These are phyloP conservation scores for Tupaia tana DNA, from an alignment of 2,113 vertebrate species.

Conservation along the genomic window DNA sequence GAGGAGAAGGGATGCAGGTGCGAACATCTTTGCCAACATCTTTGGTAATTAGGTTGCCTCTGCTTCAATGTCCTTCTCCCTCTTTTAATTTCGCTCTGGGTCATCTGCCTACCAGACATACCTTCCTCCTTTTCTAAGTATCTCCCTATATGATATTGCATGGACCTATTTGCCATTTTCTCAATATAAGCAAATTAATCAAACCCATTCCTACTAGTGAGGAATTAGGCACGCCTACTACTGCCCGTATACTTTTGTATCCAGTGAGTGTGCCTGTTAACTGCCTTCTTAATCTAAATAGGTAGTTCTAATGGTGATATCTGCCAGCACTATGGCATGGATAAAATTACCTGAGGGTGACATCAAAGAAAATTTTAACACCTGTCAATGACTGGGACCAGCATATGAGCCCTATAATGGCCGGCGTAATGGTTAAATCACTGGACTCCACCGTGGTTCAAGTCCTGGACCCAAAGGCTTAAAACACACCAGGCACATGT, in stretches of 20 bases:
- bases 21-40: not conserved
- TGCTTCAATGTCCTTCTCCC: not conserved
- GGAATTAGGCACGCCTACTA: not conserved
- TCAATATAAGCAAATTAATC: not conserved
- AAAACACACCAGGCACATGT: too few species aligned
- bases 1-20: accelerated
- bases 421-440: too few species aligned
- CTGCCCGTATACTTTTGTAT: not conserved
- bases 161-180: not conserved
- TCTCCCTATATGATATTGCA: not conserved
- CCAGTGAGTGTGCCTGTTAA: too few species aligned
- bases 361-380: not conserved
- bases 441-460: too few species aligned
- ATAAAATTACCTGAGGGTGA: not conserved
- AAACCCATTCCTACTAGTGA: not conserved
- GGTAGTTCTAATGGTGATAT: not conserved
- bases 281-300: not conserved
- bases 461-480: too few species aligned
- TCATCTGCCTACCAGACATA: not conserved
- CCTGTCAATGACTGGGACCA: not conserved
- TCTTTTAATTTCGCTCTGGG: not conserved
- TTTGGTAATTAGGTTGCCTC: not conserved
- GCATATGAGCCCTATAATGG: too few species aligned
- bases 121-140: not conserved
- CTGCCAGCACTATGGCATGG: not conserved